Evolutionary conservation across 1,140 invertebrate genomes (phyloP).

Genomic region (Drosophila obscura): DNA sequence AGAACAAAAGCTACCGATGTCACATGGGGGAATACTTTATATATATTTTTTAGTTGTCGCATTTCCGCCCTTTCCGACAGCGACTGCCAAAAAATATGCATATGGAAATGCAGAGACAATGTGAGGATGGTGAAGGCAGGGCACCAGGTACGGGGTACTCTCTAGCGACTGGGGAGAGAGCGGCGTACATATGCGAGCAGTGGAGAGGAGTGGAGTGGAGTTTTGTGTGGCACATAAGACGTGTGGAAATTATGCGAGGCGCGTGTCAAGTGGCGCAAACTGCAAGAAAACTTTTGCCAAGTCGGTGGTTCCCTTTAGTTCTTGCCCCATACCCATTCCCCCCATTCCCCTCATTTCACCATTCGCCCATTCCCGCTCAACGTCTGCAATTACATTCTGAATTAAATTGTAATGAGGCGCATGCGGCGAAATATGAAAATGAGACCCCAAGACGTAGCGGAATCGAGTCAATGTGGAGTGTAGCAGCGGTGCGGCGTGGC

Average conservation of each 20-base stretch:
- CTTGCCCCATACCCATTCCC: background rate
- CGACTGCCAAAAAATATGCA: constrained; percentile 71
- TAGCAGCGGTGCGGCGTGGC: no score
- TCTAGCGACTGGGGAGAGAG: background rate
- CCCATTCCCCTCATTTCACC: background rate
- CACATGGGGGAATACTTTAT: constrained; percentile 19
- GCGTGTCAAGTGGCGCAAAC: constrained; percentile 71
- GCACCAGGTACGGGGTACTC: background rate
- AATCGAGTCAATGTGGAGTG: constrained; percentile 1
- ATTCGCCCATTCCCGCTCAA: constrained; percentile 16
- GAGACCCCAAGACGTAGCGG: constrained; percentile 32
- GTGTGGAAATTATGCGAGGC: constrained; percentile 73
- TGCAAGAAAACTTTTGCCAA: constrained; percentile 59
- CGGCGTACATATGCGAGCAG: constrained; percentile 35
- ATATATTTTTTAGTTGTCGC: constrained; percentile 68
- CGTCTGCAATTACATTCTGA: constrained; percentile 77
- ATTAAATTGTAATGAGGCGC: constrained; percentile 82
- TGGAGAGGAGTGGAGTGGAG: no score
- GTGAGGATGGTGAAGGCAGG: background rate
- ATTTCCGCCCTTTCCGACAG: constrained; percentile 62
- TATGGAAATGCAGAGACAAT: constrained; percentile 46
- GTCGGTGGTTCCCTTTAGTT: constrained; percentile 33
- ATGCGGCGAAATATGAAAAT: constrained; percentile 76
- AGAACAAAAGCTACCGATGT: constrained; percentile 38
- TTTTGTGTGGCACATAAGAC: constrained; percentile 27